These are phyloP conservation scores for Myotis planiceps DNA, from an alignment of 2,797 vertebrate species.

Conservation along the genomic window DNA sequence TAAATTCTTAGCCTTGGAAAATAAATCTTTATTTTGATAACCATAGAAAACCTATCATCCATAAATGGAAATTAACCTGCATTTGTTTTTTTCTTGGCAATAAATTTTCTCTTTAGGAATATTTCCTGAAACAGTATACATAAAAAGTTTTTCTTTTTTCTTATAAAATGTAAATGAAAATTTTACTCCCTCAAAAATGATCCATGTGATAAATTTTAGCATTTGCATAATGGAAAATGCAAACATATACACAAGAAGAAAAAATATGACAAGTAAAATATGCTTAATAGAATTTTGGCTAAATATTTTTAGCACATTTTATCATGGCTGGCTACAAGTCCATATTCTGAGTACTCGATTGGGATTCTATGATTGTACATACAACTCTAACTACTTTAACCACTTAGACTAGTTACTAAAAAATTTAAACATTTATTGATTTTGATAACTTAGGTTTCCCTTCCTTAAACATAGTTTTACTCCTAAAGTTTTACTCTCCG, in stretches of 20 bases:
- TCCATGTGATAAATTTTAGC: background rate
- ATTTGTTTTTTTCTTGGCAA: background rate
- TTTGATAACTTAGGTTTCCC: background rate
- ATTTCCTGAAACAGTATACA: background rate
- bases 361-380: background rate
- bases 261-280: background rate
- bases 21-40: background rate
- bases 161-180: background rate
- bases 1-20: background rate
- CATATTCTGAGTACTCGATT: background rate
- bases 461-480: constrained; percentile 28
- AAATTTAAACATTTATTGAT: background rate
- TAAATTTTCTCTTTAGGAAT: background rate
- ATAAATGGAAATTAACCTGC: background rate
- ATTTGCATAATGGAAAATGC: background rate
- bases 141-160: background rate
- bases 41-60: background rate
- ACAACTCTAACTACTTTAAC: background rate
- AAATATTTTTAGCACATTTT: constrained; percentile 20
- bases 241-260: background rate
- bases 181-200: background rate
- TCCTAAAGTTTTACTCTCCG: background rate
- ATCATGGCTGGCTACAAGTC: background rate
- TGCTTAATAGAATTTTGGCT: background rate
- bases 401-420: background rate